phyloP scores from a whole-genome alignment of 2,797 vertebrate genomes.

The Acomys russatus region DNA sequence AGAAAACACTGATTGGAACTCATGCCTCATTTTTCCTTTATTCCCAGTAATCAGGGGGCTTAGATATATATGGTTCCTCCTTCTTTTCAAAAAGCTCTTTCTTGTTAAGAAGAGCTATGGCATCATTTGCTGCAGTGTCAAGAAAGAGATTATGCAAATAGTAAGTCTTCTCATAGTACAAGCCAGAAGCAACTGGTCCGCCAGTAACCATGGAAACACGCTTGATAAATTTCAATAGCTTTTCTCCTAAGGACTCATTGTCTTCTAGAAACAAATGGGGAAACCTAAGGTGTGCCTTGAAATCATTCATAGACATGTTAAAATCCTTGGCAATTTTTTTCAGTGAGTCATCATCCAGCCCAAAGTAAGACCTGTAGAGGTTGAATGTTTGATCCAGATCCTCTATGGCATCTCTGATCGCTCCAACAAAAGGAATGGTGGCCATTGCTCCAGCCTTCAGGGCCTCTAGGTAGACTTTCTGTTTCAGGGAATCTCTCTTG shows the following conservation, averaged over 20 bases:
- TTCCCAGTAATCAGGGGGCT: neutral
- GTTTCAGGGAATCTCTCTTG: constrained; percentile 63
- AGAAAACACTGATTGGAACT: neutral
- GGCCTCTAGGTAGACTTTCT: constrained; percentile 38
- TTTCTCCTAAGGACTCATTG: neutral
- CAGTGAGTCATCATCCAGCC: neutral
- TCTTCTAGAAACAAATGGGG: neutral
- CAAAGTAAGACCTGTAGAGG: neutral
- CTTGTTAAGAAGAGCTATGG: neutral
- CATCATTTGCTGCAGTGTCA: neutral
- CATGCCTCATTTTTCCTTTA: neutral
- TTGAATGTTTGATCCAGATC: neutral
- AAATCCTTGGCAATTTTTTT: neutral
- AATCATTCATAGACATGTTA: neutral
- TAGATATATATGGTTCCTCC: neutral
- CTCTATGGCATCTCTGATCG: neutral
- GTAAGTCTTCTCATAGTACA: neutral
- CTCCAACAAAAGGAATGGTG: neutral
- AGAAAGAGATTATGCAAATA: neutral
- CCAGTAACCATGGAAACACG: neutral
- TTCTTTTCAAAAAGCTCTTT: neutral
- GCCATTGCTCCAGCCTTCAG: fast-evolving
- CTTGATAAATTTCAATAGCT: neutral
- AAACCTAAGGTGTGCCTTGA: neutral
- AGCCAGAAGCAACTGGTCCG: fast-evolving